phyloP scores from a whole-genome alignment of 2,797 vertebrate genomes.

The Sebastiscus tertius region DNA sequence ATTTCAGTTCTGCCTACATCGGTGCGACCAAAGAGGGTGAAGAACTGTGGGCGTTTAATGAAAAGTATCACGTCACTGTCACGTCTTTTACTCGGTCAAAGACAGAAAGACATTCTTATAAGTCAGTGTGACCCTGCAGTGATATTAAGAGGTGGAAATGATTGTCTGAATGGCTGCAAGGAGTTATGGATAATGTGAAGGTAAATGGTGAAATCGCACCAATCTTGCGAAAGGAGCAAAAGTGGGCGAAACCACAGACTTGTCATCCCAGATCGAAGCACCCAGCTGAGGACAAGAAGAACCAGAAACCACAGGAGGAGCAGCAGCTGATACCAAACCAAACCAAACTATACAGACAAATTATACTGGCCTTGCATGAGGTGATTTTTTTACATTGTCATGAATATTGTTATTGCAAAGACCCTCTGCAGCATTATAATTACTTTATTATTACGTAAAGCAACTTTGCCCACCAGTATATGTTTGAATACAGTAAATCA shows the following conservation, averaged over 20 bases:
- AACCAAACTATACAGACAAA: background rate
- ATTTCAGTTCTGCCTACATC: background rate
- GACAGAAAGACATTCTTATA: background rate
- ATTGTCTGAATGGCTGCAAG: background rate
- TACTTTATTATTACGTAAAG: too few species aligned
- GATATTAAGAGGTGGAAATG: background rate
- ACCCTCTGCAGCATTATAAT: background rate
- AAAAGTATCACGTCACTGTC: too few species aligned
- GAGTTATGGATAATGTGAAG: background rate
- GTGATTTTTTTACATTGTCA: background rate
- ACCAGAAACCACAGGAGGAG: background rate
- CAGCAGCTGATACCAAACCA: background rate
- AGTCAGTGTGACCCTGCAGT: background rate
- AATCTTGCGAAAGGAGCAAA: background rate
- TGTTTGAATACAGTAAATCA: background rate
- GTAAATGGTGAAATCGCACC: background rate
- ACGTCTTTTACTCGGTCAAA: background rate
- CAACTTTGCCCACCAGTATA: background rate
- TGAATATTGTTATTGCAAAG: background rate
- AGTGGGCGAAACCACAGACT: background rate
- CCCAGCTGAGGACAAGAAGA: background rate
- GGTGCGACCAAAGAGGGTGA: background rate
- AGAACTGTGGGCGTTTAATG: constrained; percentile 9
- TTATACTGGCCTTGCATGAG: background rate
- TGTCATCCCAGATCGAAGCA: background rate